A percentile compares a stretch with the other conserved stretches of the same genome.
phyloP scores from a whole-genome alignment of 2,113 vertebrate genomes.

The Plecotus auritus region DNA sequence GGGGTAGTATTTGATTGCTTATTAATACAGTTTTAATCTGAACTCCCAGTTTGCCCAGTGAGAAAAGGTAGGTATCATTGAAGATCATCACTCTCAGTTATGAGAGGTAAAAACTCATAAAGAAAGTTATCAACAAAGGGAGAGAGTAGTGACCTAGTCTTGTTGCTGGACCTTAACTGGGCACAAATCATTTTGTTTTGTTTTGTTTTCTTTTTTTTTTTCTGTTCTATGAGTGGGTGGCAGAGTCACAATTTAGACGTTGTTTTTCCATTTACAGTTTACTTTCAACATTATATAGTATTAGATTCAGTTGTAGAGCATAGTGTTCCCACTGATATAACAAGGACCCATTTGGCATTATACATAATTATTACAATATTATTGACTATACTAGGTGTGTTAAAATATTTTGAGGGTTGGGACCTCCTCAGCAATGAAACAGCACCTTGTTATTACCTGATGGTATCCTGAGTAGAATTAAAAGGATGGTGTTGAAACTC shows the following conservation, averaged over 20 bases:
- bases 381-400: no score
- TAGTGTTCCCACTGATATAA: no score
- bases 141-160: background rate
- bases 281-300: no score
- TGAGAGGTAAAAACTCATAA: background rate
- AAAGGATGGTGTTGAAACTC: background rate
- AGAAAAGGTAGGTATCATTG: background rate
- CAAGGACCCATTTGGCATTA: no score
- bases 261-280: no score
- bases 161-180: no score
- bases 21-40: background rate
- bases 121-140: background rate
- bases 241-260: no score
- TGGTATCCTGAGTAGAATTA: background rate
- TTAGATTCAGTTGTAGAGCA: no score
- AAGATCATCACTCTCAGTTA: background rate
- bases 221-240: no score
- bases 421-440: background rate
- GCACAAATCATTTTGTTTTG: no score
- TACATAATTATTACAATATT: no score
- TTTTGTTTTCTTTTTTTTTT: no score
- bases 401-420: background rate
- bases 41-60: background rate
- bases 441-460: background rate
- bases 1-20: background rate